Base-by-base conservation (phyloP, 2,113 vertebrate species). In the Cercopithecus mona region DNA sequence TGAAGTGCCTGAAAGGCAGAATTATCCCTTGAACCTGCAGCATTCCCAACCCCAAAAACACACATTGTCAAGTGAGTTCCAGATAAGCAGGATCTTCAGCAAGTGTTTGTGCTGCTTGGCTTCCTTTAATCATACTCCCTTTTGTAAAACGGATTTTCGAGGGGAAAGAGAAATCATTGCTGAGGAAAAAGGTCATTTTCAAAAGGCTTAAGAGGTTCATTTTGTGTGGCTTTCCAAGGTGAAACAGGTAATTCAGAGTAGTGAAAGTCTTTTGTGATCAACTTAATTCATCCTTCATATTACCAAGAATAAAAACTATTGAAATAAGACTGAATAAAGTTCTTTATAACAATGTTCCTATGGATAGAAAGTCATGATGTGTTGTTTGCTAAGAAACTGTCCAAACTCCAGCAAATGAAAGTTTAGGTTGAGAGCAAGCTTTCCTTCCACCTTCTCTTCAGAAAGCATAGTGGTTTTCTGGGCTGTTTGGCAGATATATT, bases 1-100 rank as follows among this genome's bases (percentile, higher is more conserved):
- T 99, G 99, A 99, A 99, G 98, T 99, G 99, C 99, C 99, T 99
- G 99, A 99, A 99, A 99, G 99, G 99, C 98, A 99, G 99, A 99
- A 99, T 99, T 99, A 99, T 99, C 98, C 99, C 99, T 99, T 98
- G 98, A 99, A 99, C 99, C 99, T 99, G 99, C 99, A 99, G 98
- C 98, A 99, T 98, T 99, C 99, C 99, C 98, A 97, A 98, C 98
- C 98, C 98, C 98, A 98, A 99, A 99, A 99, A 99, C 98, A 99
- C 98, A 99, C 98, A 99, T 98, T 98, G 99, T 98, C 98, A 98
- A 99, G 98, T 98, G 98, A 99, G 98, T 99, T 98, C 98, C 98
- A 99, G 99, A 99, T 99, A 99, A 99, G 98, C 98, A 98, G 97
- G 98, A 98, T 99, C 99, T 99, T 99, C 99, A 98, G 98, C 93